Evolutionary conservation across 1,140 invertebrate genomes (phyloP).

Genomic region (Aleiodes sp.): DNA sequence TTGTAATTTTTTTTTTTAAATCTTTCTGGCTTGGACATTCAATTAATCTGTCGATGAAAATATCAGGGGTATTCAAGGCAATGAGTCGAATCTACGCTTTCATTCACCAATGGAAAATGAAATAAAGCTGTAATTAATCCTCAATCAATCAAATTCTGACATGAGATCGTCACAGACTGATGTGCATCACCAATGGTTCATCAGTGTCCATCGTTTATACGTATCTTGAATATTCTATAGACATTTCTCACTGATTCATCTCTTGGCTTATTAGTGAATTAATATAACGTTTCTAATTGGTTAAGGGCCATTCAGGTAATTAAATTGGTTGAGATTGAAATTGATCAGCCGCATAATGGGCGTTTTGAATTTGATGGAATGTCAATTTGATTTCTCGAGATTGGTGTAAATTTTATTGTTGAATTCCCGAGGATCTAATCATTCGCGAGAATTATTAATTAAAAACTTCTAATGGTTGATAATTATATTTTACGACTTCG

Average conservation of each 20-base stretch:
- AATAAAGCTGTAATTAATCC: not conserved
- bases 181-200: not conserved
- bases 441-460: too few species aligned
- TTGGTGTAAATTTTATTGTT: too few species aligned
- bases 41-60: conserved; percentile 11
- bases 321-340: not conserved
- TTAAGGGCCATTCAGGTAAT: not conserved
- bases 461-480: too few species aligned
- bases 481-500: too few species aligned
- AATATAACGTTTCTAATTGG: not conserved
- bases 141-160: not conserved
- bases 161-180: not conserved
- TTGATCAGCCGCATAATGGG: not conserved
- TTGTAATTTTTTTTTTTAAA: not conserved
- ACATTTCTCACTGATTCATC: conserved; percentile 1
- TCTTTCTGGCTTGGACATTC: conserved; percentile 13
- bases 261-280: not conserved
- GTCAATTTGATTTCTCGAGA: too few species aligned
- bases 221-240: not conserved
- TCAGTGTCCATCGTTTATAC: not conserved
- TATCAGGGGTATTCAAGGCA: too few species aligned
- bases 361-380: not conserved
- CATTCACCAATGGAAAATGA: not conserved
- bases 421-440: too few species aligned
- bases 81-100: too few species aligned